Base-by-base conservation (phyloP, 2,113 vertebrate species). In the Centropus bengalensis region DNA sequence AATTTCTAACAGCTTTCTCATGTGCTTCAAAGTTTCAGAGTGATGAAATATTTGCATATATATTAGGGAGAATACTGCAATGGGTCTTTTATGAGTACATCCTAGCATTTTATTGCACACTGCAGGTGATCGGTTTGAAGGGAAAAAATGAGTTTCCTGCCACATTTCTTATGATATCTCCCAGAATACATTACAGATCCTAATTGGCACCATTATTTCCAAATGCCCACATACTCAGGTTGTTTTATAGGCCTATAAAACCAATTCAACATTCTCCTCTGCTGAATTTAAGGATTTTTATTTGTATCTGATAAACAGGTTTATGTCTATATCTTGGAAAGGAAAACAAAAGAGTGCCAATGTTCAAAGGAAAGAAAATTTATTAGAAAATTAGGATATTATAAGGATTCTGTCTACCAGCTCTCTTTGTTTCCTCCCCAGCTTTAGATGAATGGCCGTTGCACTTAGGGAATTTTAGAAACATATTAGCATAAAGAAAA, bases 1-100 rank as follows among this genome's bases (percentile, higher is more conserved):
- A 95, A 96, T 95, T 95, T 88, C 64, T 78, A 91, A 82, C 91
- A 81, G 86, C 91, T 94, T 94, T 64, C 82, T 86, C 1, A 0
- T 81, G 68, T 62, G 56, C 63, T 87, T 94, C 79, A 33, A 89
- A 94, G 71, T 95, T 94, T 96, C 87, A 69, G 88, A 94, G 82
- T 54, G 79, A 78, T 95, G 87, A 94, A 91, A 87, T 95, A 96
- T 95, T 97, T 96, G 96, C 95, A 96, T 96, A 95, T 96, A 94
- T 94, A 95, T 96, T 94, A 86, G 79, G 75, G 85, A 96, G 73
- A 76, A 86, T 86, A 75, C 71, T 33, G 92, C 85, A 86, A 68
- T 58, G 73, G 52, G 32, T 96, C 86, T 94, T 96, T 95, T 94
- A 94, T 83, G 82, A 79, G 66, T 58, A 89, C 44, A 88, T 32